phyloP scores from a whole-genome alignment of 30 jellyfish, hydroid and myxozoan species.

The Aurelia aurita complex sp. Pacific region DNA sequence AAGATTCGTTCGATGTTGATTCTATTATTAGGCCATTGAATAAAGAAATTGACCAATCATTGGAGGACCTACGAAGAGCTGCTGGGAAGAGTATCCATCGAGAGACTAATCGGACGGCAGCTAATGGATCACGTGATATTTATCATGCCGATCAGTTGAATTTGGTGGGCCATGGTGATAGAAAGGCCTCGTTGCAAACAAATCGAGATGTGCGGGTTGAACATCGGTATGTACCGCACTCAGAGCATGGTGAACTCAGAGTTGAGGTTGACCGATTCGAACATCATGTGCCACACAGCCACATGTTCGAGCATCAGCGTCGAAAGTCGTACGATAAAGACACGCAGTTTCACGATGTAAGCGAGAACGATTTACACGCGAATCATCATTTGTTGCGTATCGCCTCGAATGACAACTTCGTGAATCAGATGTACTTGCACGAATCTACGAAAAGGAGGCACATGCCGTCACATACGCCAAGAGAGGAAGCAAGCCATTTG shows the following conservation, averaged over 20 bases:
- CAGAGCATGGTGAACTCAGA: slow-evolving; percentile 11
- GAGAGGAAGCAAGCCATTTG: no score
- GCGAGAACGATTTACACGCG: background rate
- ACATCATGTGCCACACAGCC: background rate
- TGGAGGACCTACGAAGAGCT: slow-evolving; percentile 44
- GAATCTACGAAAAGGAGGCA: background rate
- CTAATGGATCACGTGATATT: background rate
- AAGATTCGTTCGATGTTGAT: slow-evolving; percentile 59
- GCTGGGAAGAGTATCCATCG: slow-evolving; percentile 15
- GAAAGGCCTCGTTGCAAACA: background rate
- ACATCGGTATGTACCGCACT: background rate
- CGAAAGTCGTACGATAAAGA: slow-evolving; percentile 1
- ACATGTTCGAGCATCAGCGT: background rate
- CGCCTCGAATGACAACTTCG: slow-evolving; percentile 11
- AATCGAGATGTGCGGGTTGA: background rate
- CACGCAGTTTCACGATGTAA: background rate
- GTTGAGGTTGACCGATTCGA: slow-evolving; percentile 33
- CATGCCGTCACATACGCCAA: no score
- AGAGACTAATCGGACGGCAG: background rate
- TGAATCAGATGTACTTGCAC: background rate
- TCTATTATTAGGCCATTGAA: slow-evolving; percentile 56
- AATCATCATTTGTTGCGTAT: slow-evolving; percentile 22
- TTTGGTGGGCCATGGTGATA: background rate
- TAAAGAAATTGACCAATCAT: slow-evolving; percentile 54
- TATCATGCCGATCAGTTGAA: background rate